These are phyloP conservation scores for Campoletis raptor DNA, from an alignment of 2,888 invertebrate genomes.

Conservation along the genomic window DNA sequence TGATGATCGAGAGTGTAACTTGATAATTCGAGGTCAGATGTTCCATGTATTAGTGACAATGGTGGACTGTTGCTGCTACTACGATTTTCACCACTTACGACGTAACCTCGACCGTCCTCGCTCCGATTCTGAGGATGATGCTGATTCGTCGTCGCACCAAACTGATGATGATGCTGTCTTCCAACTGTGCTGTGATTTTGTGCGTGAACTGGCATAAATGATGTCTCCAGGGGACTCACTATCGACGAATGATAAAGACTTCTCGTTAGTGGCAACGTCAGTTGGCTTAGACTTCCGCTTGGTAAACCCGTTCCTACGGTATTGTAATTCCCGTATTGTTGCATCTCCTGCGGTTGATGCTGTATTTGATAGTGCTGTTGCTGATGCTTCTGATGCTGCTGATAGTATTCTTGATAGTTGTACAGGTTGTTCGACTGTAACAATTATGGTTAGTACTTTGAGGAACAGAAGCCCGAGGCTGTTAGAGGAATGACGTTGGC, in stretches of 20 bases:
- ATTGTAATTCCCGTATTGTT: conserved; percentile 84
- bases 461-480: conserved; percentile 56
- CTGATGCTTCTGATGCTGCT: conserved; percentile 75
- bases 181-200: conserved; percentile 74
- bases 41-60: conserved; percentile 74
- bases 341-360: conserved; percentile 83
- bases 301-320: conserved; percentile 75
- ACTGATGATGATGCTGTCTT: conserved; percentile 69
- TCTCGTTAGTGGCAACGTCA: conserved; percentile 83
- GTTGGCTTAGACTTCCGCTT: conserved; percentile 83
- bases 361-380: conserved; percentile 74
- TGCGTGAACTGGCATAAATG: conserved; percentile 77
- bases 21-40: conserved; percentile 74
- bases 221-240: conserved; percentile 82
- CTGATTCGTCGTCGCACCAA: conserved; percentile 72
- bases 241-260: conserved; percentile 82
- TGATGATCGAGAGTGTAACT: conserved; percentile 69
- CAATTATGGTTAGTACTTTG: conserved; percentile 80
- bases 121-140: conserved; percentile 72
- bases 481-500: conserved; percentile 38
- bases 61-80: conserved; percentile 70
- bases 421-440: conserved; percentile 84
- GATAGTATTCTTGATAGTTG: conserved; percentile 84
- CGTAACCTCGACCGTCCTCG: conserved; percentile 70
- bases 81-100: conserved; percentile 65